Conservation (phyloP, 2,797 vertebrate genomes). For the Picus viridis region DNA sequence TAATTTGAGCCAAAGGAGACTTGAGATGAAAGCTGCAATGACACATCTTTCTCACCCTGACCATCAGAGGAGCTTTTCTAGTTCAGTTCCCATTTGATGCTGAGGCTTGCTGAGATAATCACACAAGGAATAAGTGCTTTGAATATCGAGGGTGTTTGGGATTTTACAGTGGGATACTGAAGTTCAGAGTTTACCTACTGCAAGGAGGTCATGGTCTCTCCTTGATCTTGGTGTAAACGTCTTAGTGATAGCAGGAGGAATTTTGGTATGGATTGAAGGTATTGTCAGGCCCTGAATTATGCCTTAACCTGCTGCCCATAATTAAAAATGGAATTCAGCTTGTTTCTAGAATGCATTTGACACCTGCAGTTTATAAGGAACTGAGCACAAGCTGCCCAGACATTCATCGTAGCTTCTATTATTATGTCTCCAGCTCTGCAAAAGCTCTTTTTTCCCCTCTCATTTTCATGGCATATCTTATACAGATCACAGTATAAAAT, state of each 20-base stretch:
- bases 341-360: constrained; percentile 46
- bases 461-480: constrained; percentile 67
- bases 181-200: background rate
- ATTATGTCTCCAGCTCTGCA: constrained; percentile 52
- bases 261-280: background rate
- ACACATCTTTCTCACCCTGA: background rate
- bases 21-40: background rate
- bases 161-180: background rate
- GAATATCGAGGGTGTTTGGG: background rate
- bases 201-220: background rate
- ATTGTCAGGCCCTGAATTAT: constrained; percentile 1
- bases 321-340: constrained; percentile 58
- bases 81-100: background rate
- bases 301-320: constrained; percentile 49
- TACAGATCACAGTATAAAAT: constrained; percentile 66
- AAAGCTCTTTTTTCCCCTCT: constrained; percentile 41
- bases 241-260: background rate
- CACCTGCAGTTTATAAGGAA: constrained; percentile 56
- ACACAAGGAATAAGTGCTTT: background rate
- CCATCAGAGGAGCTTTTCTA: background rate
- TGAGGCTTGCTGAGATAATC: background rate
- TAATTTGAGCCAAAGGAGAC: background rate
- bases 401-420: constrained; percentile 63
- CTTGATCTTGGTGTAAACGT: background rate
- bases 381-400: constrained; percentile 65